A percentile compares a stretch with the other conserved stretches of the same genome.
These are phyloP conservation scores for Macropus fuliginosus DNA, from an alignment of 2,797 vertebrate genomes.

Conservation along the genomic window DNA sequence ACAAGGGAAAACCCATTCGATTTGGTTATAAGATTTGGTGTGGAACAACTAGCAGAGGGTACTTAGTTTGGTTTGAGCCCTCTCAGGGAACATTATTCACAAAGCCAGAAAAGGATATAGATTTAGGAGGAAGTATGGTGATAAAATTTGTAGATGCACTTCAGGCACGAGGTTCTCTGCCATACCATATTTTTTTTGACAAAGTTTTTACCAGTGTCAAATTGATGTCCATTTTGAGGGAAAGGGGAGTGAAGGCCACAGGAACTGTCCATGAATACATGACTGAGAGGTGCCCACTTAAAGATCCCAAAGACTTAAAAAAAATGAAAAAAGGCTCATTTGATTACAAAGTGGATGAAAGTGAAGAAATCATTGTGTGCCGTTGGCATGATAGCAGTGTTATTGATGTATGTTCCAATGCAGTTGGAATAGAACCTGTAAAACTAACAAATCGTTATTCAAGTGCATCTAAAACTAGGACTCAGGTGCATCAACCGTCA, in stretches of 20 bases:
- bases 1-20: neutral
- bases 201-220: conserved; percentile 66
- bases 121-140: conserved; percentile 68
- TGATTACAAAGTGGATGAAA: conserved; percentile 62
- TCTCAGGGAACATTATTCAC: conserved; percentile 59
- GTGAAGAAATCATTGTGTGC: conserved; percentile 64
- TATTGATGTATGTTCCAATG: conserved; percentile 64
- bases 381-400: conserved; percentile 37
- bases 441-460: neutral
- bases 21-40: conserved; percentile 66
- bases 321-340: conserved; percentile 59
- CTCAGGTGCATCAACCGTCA: conserved; percentile 37
- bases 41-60: conserved; percentile 62
- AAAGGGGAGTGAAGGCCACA: conserved; percentile 69
- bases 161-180: conserved; percentile 51
- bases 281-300: conserved; percentile 49
- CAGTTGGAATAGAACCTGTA: conserved; percentile 33
- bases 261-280: conserved; percentile 61
- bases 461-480: neutral
- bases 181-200: conserved; percentile 70
- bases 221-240: conserved; percentile 68
- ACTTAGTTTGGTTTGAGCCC: conserved; percentile 71
- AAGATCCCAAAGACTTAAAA: conserved; percentile 61
- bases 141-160: conserved; percentile 62
- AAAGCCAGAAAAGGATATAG: conserved; percentile 52